A percentile compares a stretch with the other conserved stretches of the same genome.
Evolutionary conservation across 2,113 vertebrate species (phyloP).

Genomic region (Gymnarchus niloticus): DNA sequence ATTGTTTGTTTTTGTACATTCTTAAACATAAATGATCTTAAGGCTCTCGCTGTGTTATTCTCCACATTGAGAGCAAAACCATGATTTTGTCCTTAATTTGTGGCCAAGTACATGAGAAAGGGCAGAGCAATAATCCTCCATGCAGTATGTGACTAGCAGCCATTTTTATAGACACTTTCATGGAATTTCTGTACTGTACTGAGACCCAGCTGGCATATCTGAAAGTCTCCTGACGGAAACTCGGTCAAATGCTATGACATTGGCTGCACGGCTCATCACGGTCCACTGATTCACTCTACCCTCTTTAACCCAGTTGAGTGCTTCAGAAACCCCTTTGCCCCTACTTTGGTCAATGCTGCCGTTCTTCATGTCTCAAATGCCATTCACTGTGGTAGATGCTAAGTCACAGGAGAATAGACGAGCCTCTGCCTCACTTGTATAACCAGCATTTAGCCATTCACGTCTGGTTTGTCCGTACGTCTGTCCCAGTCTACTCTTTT

Average conservation of each 20-base stretch:
- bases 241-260: not conserved
- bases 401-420: not conserved
- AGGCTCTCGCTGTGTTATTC: not conserved
- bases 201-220: not conserved
- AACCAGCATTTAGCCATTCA: not conserved
- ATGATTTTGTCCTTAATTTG: conserved; percentile 6
- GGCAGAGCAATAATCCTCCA: not conserved
- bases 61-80: not conserved
- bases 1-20: not conserved
- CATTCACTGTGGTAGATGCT: not conserved
- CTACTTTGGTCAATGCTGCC: not conserved
- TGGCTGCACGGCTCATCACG: no score
- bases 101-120: not conserved
- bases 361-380: not conserved
- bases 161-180: not conserved
- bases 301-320: no score
- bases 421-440: not conserved
- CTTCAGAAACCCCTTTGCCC: not conserved
- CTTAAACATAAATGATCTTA: not conserved
- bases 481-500: no score
- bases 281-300: no score
- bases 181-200: not conserved
- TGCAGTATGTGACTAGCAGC: not conserved
- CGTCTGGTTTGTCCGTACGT: not conserved
- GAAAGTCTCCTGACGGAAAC: no score